Evolutionary conservation across 2,797 vertebrate genomes (phyloP).

Genomic region (Sternotherus odoratus): DNA sequence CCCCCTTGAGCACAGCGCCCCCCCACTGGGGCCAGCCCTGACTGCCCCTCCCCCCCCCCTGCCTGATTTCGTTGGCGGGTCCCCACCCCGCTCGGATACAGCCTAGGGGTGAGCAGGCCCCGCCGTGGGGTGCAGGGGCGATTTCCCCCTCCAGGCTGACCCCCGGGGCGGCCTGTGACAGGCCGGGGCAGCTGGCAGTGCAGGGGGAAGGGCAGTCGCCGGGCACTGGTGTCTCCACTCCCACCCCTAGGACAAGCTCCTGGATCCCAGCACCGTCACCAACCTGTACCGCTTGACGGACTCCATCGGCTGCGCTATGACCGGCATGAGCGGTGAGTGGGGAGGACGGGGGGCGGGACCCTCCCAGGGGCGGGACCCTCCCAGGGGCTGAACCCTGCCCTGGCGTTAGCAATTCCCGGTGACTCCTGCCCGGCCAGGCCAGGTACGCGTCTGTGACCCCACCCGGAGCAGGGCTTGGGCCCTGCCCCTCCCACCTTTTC

Average conservation of each 20-base stretch:
- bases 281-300: conserved; percentile 84
- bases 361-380: not conserved
- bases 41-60: too few relatives aligned
- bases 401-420: not conserved
- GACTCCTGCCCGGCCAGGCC: not conserved
- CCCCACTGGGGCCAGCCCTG: too few relatives aligned
- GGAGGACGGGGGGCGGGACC: not conserved
- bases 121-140: not conserved
- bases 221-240: not conserved
- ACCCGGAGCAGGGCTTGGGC: not conserved
- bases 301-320: conserved; percentile 87
- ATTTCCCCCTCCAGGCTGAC: not conserved
- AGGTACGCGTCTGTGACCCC: not conserved
- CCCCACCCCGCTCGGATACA: not conserved
- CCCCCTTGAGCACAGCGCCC: too few relatives aligned
- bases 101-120: too few relatives aligned
- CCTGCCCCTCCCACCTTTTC: not conserved
- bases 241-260: conserved; percentile 82
- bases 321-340: conserved; percentile 80
- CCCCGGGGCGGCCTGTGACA: too few relatives aligned
- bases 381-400: not conserved
- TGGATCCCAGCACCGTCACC: conserved; percentile 83
- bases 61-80: not conserved
- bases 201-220: not conserved
- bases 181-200: not conserved